A percentile compares a stretch with the other conserved stretches of the same genome.
Conservation (phyloP, 2,888 invertebrate genomes). For the Lampropteryx suffumata region DNA sequence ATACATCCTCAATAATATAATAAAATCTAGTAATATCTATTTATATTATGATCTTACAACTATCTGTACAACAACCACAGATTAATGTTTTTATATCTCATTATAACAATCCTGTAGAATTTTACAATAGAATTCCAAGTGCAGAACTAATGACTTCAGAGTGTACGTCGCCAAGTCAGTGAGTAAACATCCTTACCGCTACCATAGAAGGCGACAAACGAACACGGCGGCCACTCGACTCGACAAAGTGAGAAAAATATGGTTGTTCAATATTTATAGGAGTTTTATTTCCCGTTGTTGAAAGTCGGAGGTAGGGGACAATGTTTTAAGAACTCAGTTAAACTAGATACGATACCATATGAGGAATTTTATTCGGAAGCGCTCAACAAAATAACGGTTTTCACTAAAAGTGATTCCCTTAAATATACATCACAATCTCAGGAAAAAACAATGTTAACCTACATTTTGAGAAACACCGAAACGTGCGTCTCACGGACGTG, state of each 20-base stretch:
- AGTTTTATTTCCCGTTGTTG: slow-evolving; percentile 79
- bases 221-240: slow-evolving; percentile 54
- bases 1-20: not conserved
- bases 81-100: slow-evolving; percentile 3
- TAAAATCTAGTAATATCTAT: too few relatives aligned
- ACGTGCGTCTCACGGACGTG: too few relatives aligned
- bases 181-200: slow-evolving; percentile 25
- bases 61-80: too few relatives aligned
- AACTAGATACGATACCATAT: slow-evolving; percentile 43
- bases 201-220: slow-evolving; percentile 52
- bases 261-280: slow-evolving; percentile 81
- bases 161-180: slow-evolving; percentile 4
- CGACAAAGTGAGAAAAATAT: slow-evolving; percentile 82
- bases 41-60: too few relatives aligned
- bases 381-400: not conserved
- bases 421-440: too few relatives aligned
- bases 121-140: slow-evolving; percentile 8
- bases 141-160: slow-evolving; percentile 10
- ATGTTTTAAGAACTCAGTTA: slow-evolving; percentile 22
- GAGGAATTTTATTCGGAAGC: too few relatives aligned
- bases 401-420: too few relatives aligned
- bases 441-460: too few relatives aligned
- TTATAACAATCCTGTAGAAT: slow-evolving; percentile 8
- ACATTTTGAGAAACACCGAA: too few relatives aligned
- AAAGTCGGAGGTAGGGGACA: slow-evolving; percentile 59